These are phyloP conservation scores for Pseudocheirus occidentalis DNA, from an alignment of 2,797 vertebrate species.

Conservation along the genomic window DNA sequence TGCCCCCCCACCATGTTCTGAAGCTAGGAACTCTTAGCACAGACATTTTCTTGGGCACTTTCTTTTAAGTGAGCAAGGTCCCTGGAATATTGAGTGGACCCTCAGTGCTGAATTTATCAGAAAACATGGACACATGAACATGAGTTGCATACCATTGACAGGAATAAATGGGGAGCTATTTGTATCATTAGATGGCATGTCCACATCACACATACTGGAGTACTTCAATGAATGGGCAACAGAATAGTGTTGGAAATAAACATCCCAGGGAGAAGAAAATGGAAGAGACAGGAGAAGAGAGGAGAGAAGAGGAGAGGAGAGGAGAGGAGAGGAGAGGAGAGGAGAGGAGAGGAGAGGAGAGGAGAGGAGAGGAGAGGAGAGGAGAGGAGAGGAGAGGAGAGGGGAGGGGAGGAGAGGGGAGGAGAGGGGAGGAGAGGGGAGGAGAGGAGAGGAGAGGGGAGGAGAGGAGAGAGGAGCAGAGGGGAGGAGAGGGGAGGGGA, in stretches of 20 bases:
- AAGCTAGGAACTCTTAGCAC: constrained; percentile 23
- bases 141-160: neutral
- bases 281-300: too few relatives aligned
- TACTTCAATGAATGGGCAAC: neutral
- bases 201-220: neutral
- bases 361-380: too few relatives aligned
- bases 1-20: neutral
- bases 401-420: too few relatives aligned
- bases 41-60: neutral
- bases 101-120: neutral
- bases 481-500: too few relatives aligned
- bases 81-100: neutral
- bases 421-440: too few relatives aligned
- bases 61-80: neutral
- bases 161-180: neutral
- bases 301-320: fast-evolving
- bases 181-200: neutral
- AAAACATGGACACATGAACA: neutral
- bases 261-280: neutral
- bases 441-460: too few relatives aligned
- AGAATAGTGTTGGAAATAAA: neutral
- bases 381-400: too few relatives aligned
- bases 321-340: too few relatives aligned
- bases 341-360: too few relatives aligned
- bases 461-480: too few relatives aligned